A percentile compares a stretch with the other conserved stretches of the same genome.
phyloP scores from a whole-genome alignment of 2,797 vertebrate species.

The Naso thynnoides region DNA sequence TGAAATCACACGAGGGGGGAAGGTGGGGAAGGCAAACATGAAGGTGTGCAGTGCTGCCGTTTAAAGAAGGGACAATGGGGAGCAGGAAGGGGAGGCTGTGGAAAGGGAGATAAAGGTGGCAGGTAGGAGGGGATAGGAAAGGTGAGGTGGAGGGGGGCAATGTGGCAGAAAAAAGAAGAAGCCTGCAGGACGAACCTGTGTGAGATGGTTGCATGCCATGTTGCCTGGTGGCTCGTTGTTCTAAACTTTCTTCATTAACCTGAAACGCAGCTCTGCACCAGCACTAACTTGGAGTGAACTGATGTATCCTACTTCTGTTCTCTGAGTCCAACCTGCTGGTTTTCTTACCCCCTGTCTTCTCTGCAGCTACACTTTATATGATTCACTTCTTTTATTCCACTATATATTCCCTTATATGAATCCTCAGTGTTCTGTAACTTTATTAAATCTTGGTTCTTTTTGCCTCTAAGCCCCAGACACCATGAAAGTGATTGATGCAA shows the following conservation, averaged over 20 bases:
- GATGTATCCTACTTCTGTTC: constrained; percentile 14
- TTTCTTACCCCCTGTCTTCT: constrained; percentile 2
- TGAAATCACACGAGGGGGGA: constrained; percentile 3
- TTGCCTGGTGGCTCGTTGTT: constrained; percentile 30
- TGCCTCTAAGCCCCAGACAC: background rate
- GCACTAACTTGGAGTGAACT: constrained; percentile 23
- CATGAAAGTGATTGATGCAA: background rate
- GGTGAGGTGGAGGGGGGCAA: background rate
- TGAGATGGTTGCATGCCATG: constrained; percentile 27
- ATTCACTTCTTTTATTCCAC: constrained; percentile 2
- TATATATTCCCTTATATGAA: too few relatives aligned
- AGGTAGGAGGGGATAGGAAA: background rate
- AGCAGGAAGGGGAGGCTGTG: background rate
- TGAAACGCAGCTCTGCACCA: constrained; percentile 29
- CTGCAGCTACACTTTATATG: background rate
- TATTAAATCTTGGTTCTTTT: background rate
- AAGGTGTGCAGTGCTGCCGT: background rate
- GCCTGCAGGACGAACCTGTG: background rate
- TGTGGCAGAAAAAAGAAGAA: background rate
- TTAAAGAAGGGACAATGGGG: background rate
- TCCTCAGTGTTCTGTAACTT: background rate
- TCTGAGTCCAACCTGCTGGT: background rate
- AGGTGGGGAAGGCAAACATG: constrained; percentile 1
- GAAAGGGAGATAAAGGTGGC: constrained; percentile 7
- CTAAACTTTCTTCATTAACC: constrained; percentile 49